Evolutionary conservation across 1,140 invertebrate genomes (phyloP).

Genomic region (Cherax destructor): DNA sequence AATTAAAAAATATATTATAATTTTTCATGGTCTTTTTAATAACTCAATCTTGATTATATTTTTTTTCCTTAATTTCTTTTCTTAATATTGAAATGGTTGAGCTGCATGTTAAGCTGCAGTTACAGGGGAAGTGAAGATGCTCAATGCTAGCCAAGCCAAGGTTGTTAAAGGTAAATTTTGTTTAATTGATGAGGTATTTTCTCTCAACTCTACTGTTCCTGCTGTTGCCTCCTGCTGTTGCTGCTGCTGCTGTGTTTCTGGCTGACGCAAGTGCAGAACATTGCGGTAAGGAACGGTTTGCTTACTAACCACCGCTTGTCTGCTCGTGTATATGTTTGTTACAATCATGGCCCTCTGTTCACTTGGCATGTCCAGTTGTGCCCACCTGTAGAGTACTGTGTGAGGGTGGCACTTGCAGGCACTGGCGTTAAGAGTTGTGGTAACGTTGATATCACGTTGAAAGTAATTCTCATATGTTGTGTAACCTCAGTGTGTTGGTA

Average conservation of each 20-base stretch:
- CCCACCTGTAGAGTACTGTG: not conserved
- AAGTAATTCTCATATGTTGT: no score
- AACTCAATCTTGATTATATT: no score
- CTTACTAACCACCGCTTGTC: slow-evolving; percentile 14
- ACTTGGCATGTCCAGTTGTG: not conserved
- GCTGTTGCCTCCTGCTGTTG: slow-evolving; percentile 42
- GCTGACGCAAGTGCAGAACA: slow-evolving; percentile 56
- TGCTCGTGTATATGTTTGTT: not conserved
- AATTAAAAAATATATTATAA: no score
- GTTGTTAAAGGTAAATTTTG: not conserved
- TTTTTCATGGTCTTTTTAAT: no score
- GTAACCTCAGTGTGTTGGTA: no score
- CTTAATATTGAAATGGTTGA: not conserved
- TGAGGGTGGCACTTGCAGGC: not conserved
- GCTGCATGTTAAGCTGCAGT: slow-evolving; percentile 6
- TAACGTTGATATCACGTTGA: no score
- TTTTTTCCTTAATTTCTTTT: no score
- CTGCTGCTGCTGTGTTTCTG: slow-evolving; percentile 53
- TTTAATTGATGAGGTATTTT: not conserved
- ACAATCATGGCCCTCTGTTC: not conserved
- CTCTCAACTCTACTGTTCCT: not conserved
- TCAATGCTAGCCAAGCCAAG: not conserved
- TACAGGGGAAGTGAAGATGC: not conserved
- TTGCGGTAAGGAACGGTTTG: slow-evolving; percentile 61
- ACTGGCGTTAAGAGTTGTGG: no score